Evolutionary conservation across 2,797 vertebrate species (phyloP).

Genomic region (Arremon aurantiirostris): DNA sequence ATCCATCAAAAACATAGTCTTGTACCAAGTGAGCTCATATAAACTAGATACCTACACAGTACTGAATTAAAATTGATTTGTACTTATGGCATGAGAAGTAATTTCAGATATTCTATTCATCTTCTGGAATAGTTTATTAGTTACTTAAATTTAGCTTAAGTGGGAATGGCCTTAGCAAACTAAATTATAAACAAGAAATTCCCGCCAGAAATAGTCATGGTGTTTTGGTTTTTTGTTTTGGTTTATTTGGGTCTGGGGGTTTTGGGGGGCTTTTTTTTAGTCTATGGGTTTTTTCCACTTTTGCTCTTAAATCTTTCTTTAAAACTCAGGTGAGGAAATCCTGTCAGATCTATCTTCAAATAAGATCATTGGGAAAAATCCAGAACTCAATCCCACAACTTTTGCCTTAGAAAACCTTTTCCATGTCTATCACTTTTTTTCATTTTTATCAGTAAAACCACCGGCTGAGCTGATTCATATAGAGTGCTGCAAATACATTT

Average conservation of each 20-base stretch:
- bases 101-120: neutral
- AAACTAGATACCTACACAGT: neutral
- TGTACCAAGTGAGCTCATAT: neutral
- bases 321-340: neutral
- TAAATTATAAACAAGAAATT: neutral
- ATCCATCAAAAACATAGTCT: slow-evolving; percentile 29
- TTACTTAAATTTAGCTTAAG: neutral
- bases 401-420: slow-evolving; percentile 6
- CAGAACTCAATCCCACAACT: neutral
- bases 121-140: neutral
- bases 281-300: neutral
- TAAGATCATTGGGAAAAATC: neutral
- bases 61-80: neutral
- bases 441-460: slow-evolving; percentile 23
- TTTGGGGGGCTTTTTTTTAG: neutral
- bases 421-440: neutral
- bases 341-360: neutral
- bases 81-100: neutral
- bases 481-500: slow-evolving; percentile 10
- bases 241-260: neutral
- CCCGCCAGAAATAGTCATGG: neutral
- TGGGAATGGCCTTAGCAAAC: neutral
- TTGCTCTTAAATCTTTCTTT: neutral
- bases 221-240: neutral
- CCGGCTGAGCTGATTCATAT: neutral